Percentiles rank a stretch among this genome's conserved stretches.
Conservation (phyloP, 2,797 vertebrate genomes). For the Lithobates pipiens region DNA sequence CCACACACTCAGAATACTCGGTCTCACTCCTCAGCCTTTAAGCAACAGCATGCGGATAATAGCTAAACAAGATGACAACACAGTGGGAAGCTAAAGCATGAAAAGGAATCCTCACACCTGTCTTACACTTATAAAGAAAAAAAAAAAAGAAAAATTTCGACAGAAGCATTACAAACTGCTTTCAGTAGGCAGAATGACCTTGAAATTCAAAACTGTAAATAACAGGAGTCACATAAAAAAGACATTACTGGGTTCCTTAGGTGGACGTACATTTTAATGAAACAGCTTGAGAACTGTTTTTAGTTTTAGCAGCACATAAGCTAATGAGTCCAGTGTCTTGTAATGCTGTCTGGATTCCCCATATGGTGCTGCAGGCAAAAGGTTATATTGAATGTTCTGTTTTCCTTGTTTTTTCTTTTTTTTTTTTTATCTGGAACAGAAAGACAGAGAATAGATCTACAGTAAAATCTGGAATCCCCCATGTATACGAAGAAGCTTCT, state of each 20-base stretch:
- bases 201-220: constrained; percentile 9
- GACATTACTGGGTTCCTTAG: constrained; percentile 5
- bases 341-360: background rate
- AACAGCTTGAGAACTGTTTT: background rate
- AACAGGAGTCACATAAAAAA: constrained; percentile 22
- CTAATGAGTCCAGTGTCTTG: background rate
- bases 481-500: background rate
- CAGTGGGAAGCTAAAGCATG: constrained; percentile 18
- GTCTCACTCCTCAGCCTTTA: background rate
- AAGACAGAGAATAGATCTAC: constrained; percentile 25
- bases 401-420: background rate
- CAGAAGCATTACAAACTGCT: constrained; percentile 7
- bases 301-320: background rate
- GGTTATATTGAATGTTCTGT: constrained; percentile 9
- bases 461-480: background rate
- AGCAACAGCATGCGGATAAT: background rate
- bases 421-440: background rate
- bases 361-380: constrained; percentile 6
- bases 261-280: constrained; percentile 2
- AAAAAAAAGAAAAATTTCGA: constrained; percentile 6
- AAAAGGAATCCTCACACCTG: constrained; percentile 35
- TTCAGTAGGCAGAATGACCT: constrained; percentile 21
- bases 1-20: background rate
- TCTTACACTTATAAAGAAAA: constrained; percentile 1
- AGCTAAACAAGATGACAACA: constrained; percentile 14